Conservation (phyloP, 2,888 invertebrate species). For the Habrosyne pyritoides region DNA sequence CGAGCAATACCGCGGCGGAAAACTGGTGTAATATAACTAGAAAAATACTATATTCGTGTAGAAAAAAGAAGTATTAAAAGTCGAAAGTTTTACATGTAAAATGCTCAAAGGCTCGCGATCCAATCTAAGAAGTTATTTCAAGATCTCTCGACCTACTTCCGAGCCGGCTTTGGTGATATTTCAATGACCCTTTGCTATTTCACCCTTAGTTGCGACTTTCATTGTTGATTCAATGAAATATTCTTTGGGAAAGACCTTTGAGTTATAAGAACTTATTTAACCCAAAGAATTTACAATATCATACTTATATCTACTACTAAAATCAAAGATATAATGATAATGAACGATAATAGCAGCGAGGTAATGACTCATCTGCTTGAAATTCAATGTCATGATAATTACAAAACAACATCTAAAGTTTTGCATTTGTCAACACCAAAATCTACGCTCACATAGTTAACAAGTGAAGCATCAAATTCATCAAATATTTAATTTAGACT, state of each 20-base stretch:
- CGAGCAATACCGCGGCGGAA: too few relatives aligned
- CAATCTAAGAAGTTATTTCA: slow-evolving; percentile 33
- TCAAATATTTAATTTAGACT: background rate
- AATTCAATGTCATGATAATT: background rate
- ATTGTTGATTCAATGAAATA: background rate
- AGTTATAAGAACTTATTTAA: background rate
- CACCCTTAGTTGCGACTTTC: slow-evolving; percentile 18
- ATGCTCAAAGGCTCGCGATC: slow-evolving; percentile 18
- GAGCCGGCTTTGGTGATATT: slow-evolving; percentile 41
- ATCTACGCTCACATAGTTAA: background rate
- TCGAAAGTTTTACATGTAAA: slow-evolving; percentile 12
- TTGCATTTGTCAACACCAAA: background rate
- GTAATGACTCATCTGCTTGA: background rate
- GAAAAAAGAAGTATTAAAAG: background rate
- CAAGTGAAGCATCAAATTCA: background rate
- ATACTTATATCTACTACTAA: too few relatives aligned
- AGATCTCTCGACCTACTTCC: slow-evolving; percentile 59
- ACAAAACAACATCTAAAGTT: background rate
- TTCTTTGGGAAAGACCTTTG: background rate
- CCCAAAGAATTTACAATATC: too few relatives aligned
- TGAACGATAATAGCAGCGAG: background rate
- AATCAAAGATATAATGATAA: background rate
- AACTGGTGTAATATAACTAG: too few relatives aligned
- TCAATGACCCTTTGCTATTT: slow-evolving; percentile 50
- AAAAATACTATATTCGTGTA: too few relatives aligned